Conservation (phyloP, 2,113 vertebrate genomes). For the Cottus gobio region DNA sequence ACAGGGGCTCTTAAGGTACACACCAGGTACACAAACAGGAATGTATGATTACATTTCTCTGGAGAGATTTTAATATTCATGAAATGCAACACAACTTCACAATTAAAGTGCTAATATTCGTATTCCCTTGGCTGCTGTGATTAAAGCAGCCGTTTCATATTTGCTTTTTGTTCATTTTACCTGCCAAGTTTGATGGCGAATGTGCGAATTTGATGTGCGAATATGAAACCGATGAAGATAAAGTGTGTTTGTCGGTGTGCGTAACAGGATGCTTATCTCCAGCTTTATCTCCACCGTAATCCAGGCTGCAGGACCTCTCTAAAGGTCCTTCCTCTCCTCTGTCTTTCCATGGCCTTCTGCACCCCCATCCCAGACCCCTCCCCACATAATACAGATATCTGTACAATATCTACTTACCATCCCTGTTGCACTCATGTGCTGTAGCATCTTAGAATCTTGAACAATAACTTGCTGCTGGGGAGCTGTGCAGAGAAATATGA, state of each 20-base stretch:
- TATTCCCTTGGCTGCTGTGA: neutral
- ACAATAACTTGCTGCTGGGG: conserved; percentile 97
- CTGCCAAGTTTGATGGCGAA: neutral
- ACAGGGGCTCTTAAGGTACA: neutral
- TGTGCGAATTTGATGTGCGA: neutral
- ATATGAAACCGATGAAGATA: neutral
- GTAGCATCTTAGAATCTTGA: conserved; percentile 93
- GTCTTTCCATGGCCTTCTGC: neutral
- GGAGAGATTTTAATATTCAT: conserved; percentile 2
- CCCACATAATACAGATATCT: neutral
- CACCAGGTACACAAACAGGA: neutral
- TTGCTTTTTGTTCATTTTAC: conserved; percentile 7
- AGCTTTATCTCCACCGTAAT: conserved; percentile 5
- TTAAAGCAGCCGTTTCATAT: conserved; percentile 17
- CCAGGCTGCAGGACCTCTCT: conserved; percentile 11
- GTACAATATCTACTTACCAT: conserved; percentile 86
- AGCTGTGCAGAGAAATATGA: conserved; percentile 77
- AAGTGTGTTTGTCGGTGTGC: neutral
- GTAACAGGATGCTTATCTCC: neutral
- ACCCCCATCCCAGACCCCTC: neutral
- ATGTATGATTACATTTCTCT: conserved; percentile 9
- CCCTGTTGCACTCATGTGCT: conserved; percentile 94
- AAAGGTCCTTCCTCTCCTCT: neutral
- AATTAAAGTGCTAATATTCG: neutral
- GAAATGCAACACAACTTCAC: neutral